Evolutionary conservation across 2,797 vertebrate genomes (phyloP), one percentile per base, ranked within the genome.

Genomic region (Sparidentex hasta): DNA sequence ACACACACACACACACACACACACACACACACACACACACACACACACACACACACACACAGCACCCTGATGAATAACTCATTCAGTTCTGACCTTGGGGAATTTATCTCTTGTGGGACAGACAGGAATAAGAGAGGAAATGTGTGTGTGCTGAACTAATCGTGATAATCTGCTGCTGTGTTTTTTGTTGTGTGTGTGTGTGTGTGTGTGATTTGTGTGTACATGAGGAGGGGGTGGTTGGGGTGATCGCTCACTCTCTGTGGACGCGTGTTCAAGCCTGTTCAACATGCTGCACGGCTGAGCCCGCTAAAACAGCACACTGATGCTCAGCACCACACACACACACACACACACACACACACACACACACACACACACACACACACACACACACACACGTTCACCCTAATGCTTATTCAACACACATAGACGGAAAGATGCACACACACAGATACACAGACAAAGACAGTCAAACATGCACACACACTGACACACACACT

Each of bases 21-120:
- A 3, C 25, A 3, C 25, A 25, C 25, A 72, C 78, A 71, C 51
- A 47, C 25, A 72, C 78, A 71, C 51, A 47, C 25, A 25, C 25
- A 25, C 25, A 25, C 25, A 25, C 25, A 25, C 25, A 25, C 25
- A 25, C 68, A 27, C 46, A 20, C 44, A 38, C 51, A 17, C 58
- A 73, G 44, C 82, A 63, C 76, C 51, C 86, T 82, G 78, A 90
- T 90, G 87, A 94, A 92, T 91, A 88, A 89, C 87, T 90, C 90
- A 92, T 90, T 90, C 88, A 89, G 78, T 88, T 85, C 72, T 91
- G 93, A 93, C 94, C 94, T 94, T 94, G 93, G 91, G 91, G 88
- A 89, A 44, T 83, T 90, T 83, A 89, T 92, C 88, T 89, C 66
- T 74, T 69, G 59, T 62, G 68, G 78, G 69, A 79, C 29, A 78